Conservation (phyloP, 2,797 vertebrate genomes). For the Lerista edwardsae region DNA sequence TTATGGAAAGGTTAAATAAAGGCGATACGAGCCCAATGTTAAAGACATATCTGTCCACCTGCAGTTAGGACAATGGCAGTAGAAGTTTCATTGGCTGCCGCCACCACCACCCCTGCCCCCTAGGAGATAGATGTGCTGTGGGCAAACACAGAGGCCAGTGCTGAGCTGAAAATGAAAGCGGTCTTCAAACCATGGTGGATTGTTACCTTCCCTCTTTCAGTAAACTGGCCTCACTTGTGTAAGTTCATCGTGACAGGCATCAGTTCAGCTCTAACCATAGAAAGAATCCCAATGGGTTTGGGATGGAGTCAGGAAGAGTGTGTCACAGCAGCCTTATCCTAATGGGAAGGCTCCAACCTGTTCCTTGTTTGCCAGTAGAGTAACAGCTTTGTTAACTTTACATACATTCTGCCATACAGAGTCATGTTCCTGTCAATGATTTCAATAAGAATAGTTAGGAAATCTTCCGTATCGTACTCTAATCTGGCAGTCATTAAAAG, state of each 20-base stretch:
- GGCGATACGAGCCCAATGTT: background rate
- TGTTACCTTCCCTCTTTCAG: background rate
- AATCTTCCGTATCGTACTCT: background rate
- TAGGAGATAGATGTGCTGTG: background rate
- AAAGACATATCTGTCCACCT: background rate
- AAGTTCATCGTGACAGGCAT: background rate
- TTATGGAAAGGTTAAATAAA: background rate
- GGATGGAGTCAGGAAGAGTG: background rate
- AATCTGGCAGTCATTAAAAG: conserved; percentile 63
- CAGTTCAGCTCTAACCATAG: background rate
- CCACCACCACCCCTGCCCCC: too few relatives aligned
- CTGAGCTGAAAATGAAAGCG: background rate
- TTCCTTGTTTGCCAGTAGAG: background rate
- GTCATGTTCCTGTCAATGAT: background rate
- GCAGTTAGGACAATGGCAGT: background rate
- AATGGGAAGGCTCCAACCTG: background rate
- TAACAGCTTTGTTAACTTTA: background rate
- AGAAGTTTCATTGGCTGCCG: background rate
- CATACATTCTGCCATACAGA: background rate
- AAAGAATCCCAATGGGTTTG: background rate
- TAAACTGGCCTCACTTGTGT: background rate
- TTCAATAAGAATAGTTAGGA: conserved; percentile 26
- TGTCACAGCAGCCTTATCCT: background rate
- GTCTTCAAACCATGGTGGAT: background rate
- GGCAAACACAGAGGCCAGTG: too few relatives aligned